A percentile compares a stretch with the other conserved stretches of the same genome.
Evolutionary conservation across 35 echinoderm and acorn worm genomes (phyloP).

Genomic region (Amphiura filiformis): DNA sequence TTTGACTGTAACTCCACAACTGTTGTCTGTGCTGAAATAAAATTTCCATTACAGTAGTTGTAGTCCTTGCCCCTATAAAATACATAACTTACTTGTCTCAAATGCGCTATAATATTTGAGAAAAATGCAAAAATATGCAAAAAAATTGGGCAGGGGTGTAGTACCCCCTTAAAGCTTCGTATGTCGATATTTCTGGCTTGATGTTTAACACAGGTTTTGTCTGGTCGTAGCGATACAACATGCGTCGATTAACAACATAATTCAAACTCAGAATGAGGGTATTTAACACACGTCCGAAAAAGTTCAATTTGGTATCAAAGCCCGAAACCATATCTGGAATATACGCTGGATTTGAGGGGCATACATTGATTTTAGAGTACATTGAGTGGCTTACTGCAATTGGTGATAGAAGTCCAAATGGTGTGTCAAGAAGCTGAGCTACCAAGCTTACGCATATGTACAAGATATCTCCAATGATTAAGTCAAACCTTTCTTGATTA

Average conservation of each 20-base stretch:
- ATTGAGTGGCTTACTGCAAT: neutral
- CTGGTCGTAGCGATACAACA: neutral
- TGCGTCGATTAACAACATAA: neutral
- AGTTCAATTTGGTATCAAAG: neutral
- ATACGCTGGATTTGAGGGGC: neutral
- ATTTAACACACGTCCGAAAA: neutral
- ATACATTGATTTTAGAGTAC: neutral
- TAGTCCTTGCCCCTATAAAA: too few relatives aligned
- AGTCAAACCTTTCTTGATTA: neutral
- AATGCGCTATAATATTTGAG: too few relatives aligned
- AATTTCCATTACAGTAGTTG: too few relatives aligned
- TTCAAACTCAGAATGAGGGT: neutral
- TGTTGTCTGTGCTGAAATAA: too few relatives aligned
- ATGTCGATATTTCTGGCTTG: neutral
- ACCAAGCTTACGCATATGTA: neutral
- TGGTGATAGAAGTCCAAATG: neutral
- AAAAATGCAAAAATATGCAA: too few relatives aligned
- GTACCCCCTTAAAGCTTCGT: too few relatives aligned
- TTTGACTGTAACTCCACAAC: too few relatives aligned
- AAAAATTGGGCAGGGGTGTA: too few relatives aligned
- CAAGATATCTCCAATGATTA: neutral
- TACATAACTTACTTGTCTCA: too few relatives aligned
- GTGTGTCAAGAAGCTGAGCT: neutral
- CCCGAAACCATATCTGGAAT: neutral
- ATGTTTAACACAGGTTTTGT: neutral